Evolutionary conservation across 2,888 invertebrate species (phyloP).

Genomic region (Phalera bucephala): DNA sequence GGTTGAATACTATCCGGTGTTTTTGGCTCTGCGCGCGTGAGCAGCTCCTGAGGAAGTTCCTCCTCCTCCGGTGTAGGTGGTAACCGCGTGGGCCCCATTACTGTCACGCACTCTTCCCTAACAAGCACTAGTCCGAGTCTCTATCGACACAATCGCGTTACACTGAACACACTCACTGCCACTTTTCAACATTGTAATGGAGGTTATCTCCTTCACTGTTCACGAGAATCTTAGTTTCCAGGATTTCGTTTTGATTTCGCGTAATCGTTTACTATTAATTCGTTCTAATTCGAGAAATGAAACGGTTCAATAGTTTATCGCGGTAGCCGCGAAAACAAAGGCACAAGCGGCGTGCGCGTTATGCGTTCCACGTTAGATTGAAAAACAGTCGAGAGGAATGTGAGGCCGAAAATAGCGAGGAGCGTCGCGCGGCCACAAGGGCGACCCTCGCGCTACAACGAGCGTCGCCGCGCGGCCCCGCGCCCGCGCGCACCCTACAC

Average conservation of each 20-base stretch:
- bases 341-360: conserved; percentile 71
- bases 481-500: conserved; percentile 38
- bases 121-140: conserved; percentile 61
- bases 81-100: conserved; percentile 72
- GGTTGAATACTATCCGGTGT: conserved; percentile 42
- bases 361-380: conserved; percentile 80
- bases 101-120: conserved; percentile 38
- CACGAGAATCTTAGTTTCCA: conserved; percentile 19
- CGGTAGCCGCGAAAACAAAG: conserved; percentile 64
- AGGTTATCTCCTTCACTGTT: conserved; percentile 31
- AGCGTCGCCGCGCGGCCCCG: conserved; percentile 31
- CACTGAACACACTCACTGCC: conserved; percentile 48
- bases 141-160: conserved; percentile 44
- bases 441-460: conserved; percentile 66
- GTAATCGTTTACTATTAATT: conserved; percentile 38
- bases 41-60: conserved; percentile 50
- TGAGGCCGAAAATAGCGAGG: conserved; percentile 79
- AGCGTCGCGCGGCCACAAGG: conserved; percentile 77
- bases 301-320: conserved; percentile 42
- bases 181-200: conserved; percentile 50
- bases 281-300: conserved; percentile 40
- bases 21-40: conserved; percentile 43
- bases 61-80: conserved; percentile 72
- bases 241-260: conserved; percentile 30
- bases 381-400: conserved; percentile 80